Base-by-base conservation (phyloP, 2,113 vertebrate genomes). In the Numenius arquata region DNA sequence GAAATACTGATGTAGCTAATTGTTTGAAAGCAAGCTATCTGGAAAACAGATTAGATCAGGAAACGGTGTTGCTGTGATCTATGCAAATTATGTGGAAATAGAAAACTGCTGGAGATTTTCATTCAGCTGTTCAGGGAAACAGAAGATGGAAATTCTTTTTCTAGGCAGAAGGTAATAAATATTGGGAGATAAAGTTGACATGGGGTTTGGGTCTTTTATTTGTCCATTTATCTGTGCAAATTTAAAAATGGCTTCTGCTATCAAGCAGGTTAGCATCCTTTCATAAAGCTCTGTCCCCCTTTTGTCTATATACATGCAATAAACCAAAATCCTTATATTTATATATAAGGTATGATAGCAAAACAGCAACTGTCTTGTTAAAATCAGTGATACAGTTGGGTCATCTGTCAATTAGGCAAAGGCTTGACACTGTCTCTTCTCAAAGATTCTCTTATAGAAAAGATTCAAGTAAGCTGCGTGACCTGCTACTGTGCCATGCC, bases 1-100 rank as follows among this genome's bases (percentile, higher is more conserved):
- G 74, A 92, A 94, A 73, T 73, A 77, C 59, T 82, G 38, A 52
- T 76, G 41, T 80, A 85, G 66, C 41, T 94, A 95, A 82, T 85
- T 95, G 77, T 91, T 94, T 88, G 77, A 90, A 96, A 86, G 73
- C 48, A 78, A 85, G 43, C 41, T 91, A 23, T 41, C 41, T 80
- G 40, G 55, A 67, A 94, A 95, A 91, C 26, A 95, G 77, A 82
- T 84, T 58, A 91, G 26, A 84, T 87, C 66, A 85, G 87, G 71
- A 88, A 94, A 55, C 20, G 15, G 27, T 27, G 41, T 72, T 58
- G 73, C 66, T 91, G 53, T 61, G 41, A 40, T 88, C 11, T 73
- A 34, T 55, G 41, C 40, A 70, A 82, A 68, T 18, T 65, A 82
- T 11, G 6, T 56, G 56, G 50, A 87, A 82, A 66, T 66, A 62